phyloP scores from a whole-genome alignment of 2,113 vertebrate species.

The Xiphophorus hellerii region DNA sequence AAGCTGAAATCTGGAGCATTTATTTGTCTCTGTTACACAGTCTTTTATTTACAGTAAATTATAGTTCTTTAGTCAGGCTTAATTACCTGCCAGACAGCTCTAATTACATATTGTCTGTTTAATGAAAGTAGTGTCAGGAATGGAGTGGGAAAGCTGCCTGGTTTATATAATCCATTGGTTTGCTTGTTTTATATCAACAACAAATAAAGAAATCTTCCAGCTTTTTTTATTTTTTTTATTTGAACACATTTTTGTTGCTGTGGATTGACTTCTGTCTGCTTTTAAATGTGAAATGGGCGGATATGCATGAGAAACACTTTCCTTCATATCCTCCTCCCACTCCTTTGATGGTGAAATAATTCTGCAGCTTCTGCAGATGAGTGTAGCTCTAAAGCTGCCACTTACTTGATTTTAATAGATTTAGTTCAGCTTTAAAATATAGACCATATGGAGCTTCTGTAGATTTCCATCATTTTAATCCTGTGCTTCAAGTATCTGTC shows the following conservation, averaged over 20 bases:
- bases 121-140: too few species aligned
- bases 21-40: conserved; percentile 36
- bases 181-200: neutral
- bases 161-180: neutral
- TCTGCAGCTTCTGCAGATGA: conserved; percentile 42
- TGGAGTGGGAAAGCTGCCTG: conserved; percentile 24
- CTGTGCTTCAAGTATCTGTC: conserved; percentile 20
- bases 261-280: neutral
- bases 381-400: conserved; percentile 37
- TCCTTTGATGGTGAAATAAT: conserved; percentile 51
- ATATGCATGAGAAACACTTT: conserved; percentile 39
- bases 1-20: conserved; percentile 45
- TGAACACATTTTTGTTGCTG: neutral
- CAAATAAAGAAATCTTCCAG: neutral
- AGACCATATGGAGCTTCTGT: conserved; percentile 12
- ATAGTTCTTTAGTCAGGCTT: conserved; percentile 23
- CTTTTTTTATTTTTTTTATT: neutral
- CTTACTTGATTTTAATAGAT: conserved; percentile 41
- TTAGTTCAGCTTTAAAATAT: conserved; percentile 25
- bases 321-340: conserved; percentile 51
- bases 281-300: conserved; percentile 41
- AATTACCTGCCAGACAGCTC: conserved; percentile 41
- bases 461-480: conserved; percentile 19
- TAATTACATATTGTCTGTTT: conserved; percentile 43
- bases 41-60: conserved; percentile 32